Conservation (phyloP, 2,113 vertebrate genomes). For the Anthoscopus minutus region DNA sequence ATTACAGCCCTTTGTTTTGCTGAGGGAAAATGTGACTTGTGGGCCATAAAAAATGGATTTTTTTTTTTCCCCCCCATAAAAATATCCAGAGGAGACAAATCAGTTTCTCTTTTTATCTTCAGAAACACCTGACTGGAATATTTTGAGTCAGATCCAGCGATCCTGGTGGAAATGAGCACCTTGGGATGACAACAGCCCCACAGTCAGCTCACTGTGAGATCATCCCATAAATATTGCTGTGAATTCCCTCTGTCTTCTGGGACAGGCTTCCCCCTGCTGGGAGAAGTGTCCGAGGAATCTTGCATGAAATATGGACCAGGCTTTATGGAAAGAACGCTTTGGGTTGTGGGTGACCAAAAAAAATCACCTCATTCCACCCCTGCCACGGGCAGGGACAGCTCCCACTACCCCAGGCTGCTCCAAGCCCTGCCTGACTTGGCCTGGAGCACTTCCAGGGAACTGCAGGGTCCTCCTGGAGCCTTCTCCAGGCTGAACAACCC, state of each 20-base stretch:
- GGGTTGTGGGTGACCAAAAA: background rate
- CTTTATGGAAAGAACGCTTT: fast-evolving
- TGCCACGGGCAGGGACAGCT: background rate
- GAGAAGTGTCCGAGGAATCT: background rate
- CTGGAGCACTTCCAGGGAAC: background rate
- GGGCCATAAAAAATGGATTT: background rate
- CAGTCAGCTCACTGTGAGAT: background rate
- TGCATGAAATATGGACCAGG: background rate
- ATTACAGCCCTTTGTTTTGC: conserved; percentile 33
- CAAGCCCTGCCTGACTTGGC: background rate
- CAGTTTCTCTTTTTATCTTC: conserved; percentile 40
- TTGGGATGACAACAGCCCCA: background rate
- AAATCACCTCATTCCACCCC: background rate
- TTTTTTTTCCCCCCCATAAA: no score
- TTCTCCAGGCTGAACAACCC: background rate
- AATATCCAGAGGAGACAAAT: background rate
- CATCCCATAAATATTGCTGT: background rate
- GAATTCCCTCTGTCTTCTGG: background rate
- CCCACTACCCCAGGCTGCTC: background rate
- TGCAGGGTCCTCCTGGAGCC: background rate
- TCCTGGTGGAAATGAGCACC: background rate
- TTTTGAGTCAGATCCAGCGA: background rate
- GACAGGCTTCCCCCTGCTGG: background rate
- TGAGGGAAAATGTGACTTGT: conserved; percentile 25
- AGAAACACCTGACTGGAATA: conserved; percentile 35